Percentiles rank a stretch among this genome's conserved stretches.
These are phyloP conservation scores for Drosophila bipectinata DNA, from an alignment of 1,140 invertebrate species.

Conservation along the genomic window DNA sequence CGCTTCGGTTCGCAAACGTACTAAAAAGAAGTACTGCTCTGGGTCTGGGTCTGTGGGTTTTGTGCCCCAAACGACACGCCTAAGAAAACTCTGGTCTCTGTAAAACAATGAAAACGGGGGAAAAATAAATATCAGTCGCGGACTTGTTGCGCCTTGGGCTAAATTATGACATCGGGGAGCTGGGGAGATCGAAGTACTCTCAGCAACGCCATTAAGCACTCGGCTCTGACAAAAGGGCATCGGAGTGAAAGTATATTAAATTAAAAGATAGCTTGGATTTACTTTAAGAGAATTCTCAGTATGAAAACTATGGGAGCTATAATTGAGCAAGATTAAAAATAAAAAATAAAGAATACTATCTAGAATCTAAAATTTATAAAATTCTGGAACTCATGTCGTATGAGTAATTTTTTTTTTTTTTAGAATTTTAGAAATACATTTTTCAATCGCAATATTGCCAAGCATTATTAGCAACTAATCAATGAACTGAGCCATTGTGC, in stretches of 20 bases:
- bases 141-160: slow-evolving; percentile 47
- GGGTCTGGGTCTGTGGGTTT: slow-evolving; percentile 24
- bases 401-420: too few species aligned
- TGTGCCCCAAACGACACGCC: slow-evolving; percentile 29
- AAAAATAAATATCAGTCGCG: slow-evolving; percentile 26
- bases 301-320: too few species aligned
- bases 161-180: slow-evolving; percentile 52
- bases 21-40: slow-evolving; percentile 6
- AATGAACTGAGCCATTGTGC: too few species aligned
- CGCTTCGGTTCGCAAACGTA: slow-evolving; percentile 42
- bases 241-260: slow-evolving; percentile 61
- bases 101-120: slow-evolving; percentile 32
- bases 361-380: too few species aligned
- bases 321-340: too few species aligned
- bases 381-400: too few species aligned
- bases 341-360: too few species aligned
- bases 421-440: too few species aligned
- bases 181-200: slow-evolving; percentile 7
- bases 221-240: slow-evolving; percentile 44
- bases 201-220: slow-evolving; percentile 31
- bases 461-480: too few species aligned
- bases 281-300: neutral
- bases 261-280: slow-evolving; percentile 3
- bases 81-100: slow-evolving; percentile 30
- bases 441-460: too few species aligned